Conservation (phyloP, 2,113 vertebrate species). For the Larimichthys crocea region DNA sequence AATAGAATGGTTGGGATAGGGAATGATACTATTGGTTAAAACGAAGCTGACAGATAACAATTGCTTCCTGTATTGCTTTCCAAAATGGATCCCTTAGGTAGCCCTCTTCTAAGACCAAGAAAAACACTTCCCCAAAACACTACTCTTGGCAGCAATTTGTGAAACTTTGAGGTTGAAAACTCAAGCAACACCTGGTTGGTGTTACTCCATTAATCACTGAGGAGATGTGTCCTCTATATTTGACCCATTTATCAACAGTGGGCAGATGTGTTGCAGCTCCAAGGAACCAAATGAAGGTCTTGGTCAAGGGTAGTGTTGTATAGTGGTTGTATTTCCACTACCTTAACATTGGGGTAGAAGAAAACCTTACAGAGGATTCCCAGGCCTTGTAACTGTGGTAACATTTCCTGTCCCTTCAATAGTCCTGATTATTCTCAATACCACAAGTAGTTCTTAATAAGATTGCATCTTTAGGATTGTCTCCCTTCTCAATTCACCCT, state of each 20-base stretch:
- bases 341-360: neutral
- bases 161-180: slow-evolving; percentile 38
- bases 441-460: neutral
- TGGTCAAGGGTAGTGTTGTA: neutral
- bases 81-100: neutral
- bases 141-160: slow-evolving; percentile 11
- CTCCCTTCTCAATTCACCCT: neutral
- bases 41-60: slow-evolving; percentile 11
- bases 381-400: neutral
- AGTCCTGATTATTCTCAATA: neutral
- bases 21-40: neutral
- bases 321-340: neutral
- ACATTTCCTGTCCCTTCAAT: neutral
- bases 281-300: slow-evolving; percentile 13
- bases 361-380: neutral
- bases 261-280: slow-evolving; percentile 18
- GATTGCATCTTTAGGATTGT: neutral
- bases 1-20: neutral
- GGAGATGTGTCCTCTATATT: slow-evolving; percentile 18
- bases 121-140: slow-evolving; percentile 3
- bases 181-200: slow-evolving; percentile 17
- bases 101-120: neutral
- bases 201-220: slow-evolving; percentile 33
- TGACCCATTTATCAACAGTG: slow-evolving; percentile 20
- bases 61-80: neutral